These are phyloP conservation scores for Meta bourneti DNA, from an alignment of 2,888 invertebrate genomes.

Conservation along the genomic window DNA sequence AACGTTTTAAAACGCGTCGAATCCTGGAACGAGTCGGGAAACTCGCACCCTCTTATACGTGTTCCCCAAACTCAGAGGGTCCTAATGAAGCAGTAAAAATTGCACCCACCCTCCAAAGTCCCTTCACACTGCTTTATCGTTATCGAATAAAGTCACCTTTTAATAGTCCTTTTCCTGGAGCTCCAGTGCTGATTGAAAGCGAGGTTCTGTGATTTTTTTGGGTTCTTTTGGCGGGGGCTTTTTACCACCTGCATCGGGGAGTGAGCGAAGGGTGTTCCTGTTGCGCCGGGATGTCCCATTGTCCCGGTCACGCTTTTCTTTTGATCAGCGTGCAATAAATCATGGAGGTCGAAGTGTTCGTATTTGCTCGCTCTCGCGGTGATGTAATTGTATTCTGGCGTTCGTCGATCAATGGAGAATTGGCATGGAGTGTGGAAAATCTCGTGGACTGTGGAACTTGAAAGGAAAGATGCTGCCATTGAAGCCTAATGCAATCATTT, in stretches of 20 bases:
- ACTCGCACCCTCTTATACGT: not conserved
- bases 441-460: not conserved
- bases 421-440: not conserved
- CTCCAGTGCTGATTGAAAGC: not conserved
- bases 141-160: slow-evolving; percentile 66
- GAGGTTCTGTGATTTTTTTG: not conserved
- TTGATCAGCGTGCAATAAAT: slow-evolving; percentile 44
- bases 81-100: slow-evolving; percentile 64
- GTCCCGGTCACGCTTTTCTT: slow-evolving; percentile 48
- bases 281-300: slow-evolving; percentile 26
- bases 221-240: slow-evolving; percentile 17
- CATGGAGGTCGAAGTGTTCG: slow-evolving; percentile 1
- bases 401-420: not conserved
- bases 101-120: not conserved
- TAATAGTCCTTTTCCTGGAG: slow-evolving; percentile 57
- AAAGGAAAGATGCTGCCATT: not conserved
- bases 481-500: not conserved
- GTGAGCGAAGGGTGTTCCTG: not conserved
- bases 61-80: not conserved
- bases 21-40: not conserved
- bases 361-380: slow-evolving; percentile 27
- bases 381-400: slow-evolving; percentile 34
- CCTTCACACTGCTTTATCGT: slow-evolving; percentile 53
- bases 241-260: slow-evolving; percentile 32
- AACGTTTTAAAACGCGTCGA: slow-evolving; percentile 6